Evolutionary conservation across 2,113 vertebrate genomes (phyloP).

Genomic region (Fregetta grallaria): DNA sequence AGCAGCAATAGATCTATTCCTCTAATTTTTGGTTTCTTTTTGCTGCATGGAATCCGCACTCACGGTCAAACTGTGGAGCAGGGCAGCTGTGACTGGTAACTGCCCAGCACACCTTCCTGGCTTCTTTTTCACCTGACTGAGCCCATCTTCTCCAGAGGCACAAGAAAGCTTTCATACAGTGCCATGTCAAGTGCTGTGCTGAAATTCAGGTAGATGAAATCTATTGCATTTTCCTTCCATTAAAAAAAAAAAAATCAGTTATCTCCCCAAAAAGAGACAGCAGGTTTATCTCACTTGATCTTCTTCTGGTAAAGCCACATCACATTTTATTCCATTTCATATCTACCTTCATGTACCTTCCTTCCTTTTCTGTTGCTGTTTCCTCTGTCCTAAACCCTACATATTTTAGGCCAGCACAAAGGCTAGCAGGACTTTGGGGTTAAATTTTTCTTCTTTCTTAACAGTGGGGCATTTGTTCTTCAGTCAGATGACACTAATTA

Average conservation of each 20-base stretch:
- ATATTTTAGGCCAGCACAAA: background rate
- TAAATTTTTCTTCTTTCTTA: background rate
- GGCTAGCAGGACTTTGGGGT: background rate
- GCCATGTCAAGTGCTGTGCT: background rate
- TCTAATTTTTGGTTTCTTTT: background rate
- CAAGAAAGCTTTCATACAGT: fast-evolving
- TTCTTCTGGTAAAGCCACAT: background rate
- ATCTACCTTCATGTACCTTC: background rate
- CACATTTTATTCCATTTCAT: background rate
- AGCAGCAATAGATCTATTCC: background rate
- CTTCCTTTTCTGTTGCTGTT: background rate
- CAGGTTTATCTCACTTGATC: constrained; percentile 3
- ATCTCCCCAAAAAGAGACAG: background rate
- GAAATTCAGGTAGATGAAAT: background rate
- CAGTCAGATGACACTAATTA: background rate
- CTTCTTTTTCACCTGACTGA: background rate
- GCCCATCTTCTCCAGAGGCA: background rate
- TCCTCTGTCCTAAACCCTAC: background rate
- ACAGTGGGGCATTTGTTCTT: background rate
- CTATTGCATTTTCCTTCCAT: background rate
- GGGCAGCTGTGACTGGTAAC: background rate
- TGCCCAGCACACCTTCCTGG: background rate
- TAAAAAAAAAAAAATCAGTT: background rate
- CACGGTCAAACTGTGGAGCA: background rate
- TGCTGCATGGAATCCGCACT: background rate